A percentile compares a stretch with the other conserved stretches of the same genome.
Evolutionary conservation across 2,113 vertebrate genomes (phyloP).

Genomic region (Anoura caudifer): DNA sequence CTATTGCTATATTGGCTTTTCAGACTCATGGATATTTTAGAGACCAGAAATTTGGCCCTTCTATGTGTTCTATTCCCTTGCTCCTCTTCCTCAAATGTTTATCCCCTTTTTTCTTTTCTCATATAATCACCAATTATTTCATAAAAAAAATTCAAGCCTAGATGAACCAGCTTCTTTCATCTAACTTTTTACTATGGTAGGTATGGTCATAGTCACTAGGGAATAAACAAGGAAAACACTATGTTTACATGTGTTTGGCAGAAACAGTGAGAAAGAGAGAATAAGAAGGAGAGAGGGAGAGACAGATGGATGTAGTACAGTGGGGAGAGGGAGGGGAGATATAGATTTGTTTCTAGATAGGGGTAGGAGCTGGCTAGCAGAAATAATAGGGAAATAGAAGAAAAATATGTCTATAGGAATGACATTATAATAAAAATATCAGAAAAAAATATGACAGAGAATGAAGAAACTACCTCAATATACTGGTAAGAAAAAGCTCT

Average conservation of each 20-base stretch:
- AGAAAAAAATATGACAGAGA: neutral
- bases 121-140: neutral
- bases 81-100: neutral
- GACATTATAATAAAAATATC: neutral
- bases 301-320: too few species aligned
- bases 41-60: neutral
- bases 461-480: neutral
- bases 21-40: neutral
- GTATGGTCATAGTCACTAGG: neutral
- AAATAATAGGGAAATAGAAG: neutral
- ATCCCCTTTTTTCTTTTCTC: neutral
- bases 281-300: neutral
- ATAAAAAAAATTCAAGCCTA: neutral
- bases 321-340: rapidly evolving
- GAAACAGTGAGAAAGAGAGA: neutral
- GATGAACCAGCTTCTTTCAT: neutral
- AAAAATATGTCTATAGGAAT: neutral
- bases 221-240: neutral
- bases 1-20: neutral
- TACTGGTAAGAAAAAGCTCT: neutral
- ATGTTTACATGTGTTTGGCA: neutral
- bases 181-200: neutral
- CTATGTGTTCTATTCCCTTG: neutral
- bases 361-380: neutral
- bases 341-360: neutral